Base-by-base conservation (phyloP, 1,140 invertebrate species). In the Drosophila oshimai region DNA sequence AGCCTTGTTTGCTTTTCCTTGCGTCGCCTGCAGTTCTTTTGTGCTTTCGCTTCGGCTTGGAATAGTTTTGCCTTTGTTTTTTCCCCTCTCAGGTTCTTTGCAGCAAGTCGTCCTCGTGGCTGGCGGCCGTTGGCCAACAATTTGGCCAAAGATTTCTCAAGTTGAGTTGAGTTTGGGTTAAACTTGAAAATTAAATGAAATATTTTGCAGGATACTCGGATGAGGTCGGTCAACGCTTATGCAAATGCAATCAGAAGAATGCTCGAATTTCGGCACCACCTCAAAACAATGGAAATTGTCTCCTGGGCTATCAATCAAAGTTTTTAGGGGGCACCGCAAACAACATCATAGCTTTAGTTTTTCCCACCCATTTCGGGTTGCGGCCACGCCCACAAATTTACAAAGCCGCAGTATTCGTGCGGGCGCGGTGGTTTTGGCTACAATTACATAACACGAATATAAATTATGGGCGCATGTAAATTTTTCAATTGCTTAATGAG, bases 401-500 rank as follows among this genome's bases (percentile, higher is more conserved):
- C 26, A 49, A 67, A 67, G 67, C 68, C 67, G 17, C 67, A 71
- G 44, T 31, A 13, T 39, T 22, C 24, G 49, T 58, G 68, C 67
- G 55, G 51, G 62, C 24, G 18, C 26, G 24, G 44, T 15, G 53
- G 54, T 29, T 31, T 26, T 36, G 53, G 53, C 39, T 29, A 17
- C 53, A 60, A 49, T 70, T 71, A 51, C 46, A 50, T 46, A 61
- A 39, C 18, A 51, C 44, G 53, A 55, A 57, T 77, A 86, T 84
- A 80, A 84, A 69, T 84, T 84, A 84, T 84, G 47, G 65, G 39
- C 45, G 55, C 68, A 49, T 90, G 87, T 89, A 76, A 76, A 89
- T 89, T 89, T 89, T 89, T 89, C 87, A 89, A 88, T 61, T 74
- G 87, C 71, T 83, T 89, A 89, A 89, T 87, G 87, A 89, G 87